Conservation (phyloP, 2,888 invertebrate genomes). For the Acronicta leporina region DNA sequence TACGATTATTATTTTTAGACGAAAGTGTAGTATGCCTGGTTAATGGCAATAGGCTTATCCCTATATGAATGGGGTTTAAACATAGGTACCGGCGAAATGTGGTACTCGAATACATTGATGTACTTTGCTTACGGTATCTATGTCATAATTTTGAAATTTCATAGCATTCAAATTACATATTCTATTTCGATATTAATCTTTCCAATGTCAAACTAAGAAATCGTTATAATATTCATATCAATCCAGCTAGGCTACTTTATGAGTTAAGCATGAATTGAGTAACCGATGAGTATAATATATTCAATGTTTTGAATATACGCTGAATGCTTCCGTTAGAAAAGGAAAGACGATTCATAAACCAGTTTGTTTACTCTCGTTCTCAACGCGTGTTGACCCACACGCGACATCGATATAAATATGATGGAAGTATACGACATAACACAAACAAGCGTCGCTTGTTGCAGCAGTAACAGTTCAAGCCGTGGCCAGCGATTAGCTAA, state of each 20-base stretch:
- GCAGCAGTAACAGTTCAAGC: slow-evolving; percentile 74
- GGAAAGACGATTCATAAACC: slow-evolving; percentile 76
- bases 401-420: slow-evolving; percentile 84
- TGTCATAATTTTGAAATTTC: slow-evolving; percentile 34
- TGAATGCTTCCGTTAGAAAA: slow-evolving; percentile 78
- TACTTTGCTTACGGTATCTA: too few species aligned
- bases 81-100: too few species aligned
- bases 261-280: slow-evolving; percentile 71
- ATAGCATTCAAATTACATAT: slow-evolving; percentile 24
- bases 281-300: slow-evolving; percentile 78
- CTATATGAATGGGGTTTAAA: too few species aligned
- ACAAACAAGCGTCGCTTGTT: slow-evolving; percentile 83
- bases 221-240: slow-evolving; percentile 58
- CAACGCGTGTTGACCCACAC: slow-evolving; percentile 67
- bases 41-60: too few species aligned
- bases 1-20: too few species aligned
- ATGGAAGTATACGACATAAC: slow-evolving; percentile 69
- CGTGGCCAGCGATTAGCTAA: slow-evolving; percentile 88
- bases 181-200: slow-evolving; percentile 50
- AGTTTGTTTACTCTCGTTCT: slow-evolving; percentile 76
- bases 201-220: slow-evolving; percentile 39
- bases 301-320: slow-evolving; percentile 60
- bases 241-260: slow-evolving; percentile 60
- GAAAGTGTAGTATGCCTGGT: too few species aligned
- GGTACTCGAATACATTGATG: too few species aligned